phyloP scores from a whole-genome alignment of 2,797 vertebrate genomes.

The Trichosurus vulpecula region DNA sequence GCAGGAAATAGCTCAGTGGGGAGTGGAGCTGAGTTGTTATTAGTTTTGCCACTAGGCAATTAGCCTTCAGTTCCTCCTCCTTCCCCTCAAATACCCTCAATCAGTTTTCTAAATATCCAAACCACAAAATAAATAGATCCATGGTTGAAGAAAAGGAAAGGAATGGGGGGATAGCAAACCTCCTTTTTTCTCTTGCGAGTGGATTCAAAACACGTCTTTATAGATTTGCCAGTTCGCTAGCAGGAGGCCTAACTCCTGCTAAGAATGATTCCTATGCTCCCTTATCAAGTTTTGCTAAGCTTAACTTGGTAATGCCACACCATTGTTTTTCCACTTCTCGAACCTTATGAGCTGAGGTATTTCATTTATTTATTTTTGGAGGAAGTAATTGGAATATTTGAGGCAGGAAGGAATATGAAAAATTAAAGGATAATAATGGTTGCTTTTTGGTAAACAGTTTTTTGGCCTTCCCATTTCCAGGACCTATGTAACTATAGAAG shows the following conservation, averaged over 20 bases:
- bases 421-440: not conserved
- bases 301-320: not conserved
- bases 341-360: not conserved
- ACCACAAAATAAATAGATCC: constrained; percentile 33
- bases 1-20: not conserved
- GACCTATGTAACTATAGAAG: constrained; percentile 25
- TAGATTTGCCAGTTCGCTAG: not conserved
- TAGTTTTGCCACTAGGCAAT: constrained; percentile 11
- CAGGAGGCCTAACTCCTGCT: not conserved
- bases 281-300: not conserved
- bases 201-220: constrained; percentile 8
- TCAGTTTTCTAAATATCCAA: constrained; percentile 10
- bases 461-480: not conserved
- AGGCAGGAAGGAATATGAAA: not conserved
- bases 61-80: constrained; percentile 27
- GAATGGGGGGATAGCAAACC: not conserved
- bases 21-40: constrained; percentile 9
- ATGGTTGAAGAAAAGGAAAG: constrained; percentile 19
- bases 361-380: constrained; percentile 7
- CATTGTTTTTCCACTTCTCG: not conserved
- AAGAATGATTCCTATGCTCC: not conserved
- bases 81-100: constrained; percentile 4
- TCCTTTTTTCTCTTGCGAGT: not conserved
- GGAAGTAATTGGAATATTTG: not conserved
- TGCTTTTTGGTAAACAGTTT: constrained; percentile 6